Base-by-base conservation (phyloP, 2,888 invertebrate genomes). In the Ormyrus nitidulus region DNA sequence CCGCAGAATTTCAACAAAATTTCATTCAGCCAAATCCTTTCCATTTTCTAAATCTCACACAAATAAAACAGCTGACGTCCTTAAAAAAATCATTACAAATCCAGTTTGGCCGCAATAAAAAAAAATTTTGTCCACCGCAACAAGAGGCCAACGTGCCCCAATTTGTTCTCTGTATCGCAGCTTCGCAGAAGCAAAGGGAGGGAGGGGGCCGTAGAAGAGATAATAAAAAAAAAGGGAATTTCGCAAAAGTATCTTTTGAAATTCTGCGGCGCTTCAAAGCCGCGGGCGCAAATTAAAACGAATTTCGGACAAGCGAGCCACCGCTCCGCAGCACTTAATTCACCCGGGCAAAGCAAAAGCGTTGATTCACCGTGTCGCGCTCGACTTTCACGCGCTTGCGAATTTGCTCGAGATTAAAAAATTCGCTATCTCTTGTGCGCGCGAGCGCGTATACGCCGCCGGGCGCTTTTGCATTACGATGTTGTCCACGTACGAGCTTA, bases 281-380 rank as follows among this genome's bases (percentile, higher is more conserved):
- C 64, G n/a, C 68, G 13, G 56, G 13, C 59, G 73, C 34, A 69
- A 79, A 79, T 74, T 73, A 74, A 74, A 79, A 74, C 62, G 62
- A 79, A 73, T 79, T 79, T 74, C 69, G 75, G 69, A 62, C 54
- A 48, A 49, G 48, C 48, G 54, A 59, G 61, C 62, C 59, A 44
- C 10, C 6, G 61, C 61, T 34, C 74, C 8, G 49, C 4, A 69
- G 65, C 74, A 65, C 58, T 79, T 75, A 69, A 74, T 74, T 64
- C 72, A 68, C 6, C 56, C 69, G 56, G 49, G 61, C 64, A 69
- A 58, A 68, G 73, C 54, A 49, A 46, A 71, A 77, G 65, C 66
- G 77, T 58, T 62, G 64, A 69, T 66, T 58, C 54, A 49, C 34
- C 73, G 54, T 7, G 19, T 53, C 46, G 19, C 64, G 6, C 64